These are phyloP conservation scores for Pogonomyrmex barbatus DNA, from an alignment of 1,140 invertebrate species.

Conservation along the genomic window DNA sequence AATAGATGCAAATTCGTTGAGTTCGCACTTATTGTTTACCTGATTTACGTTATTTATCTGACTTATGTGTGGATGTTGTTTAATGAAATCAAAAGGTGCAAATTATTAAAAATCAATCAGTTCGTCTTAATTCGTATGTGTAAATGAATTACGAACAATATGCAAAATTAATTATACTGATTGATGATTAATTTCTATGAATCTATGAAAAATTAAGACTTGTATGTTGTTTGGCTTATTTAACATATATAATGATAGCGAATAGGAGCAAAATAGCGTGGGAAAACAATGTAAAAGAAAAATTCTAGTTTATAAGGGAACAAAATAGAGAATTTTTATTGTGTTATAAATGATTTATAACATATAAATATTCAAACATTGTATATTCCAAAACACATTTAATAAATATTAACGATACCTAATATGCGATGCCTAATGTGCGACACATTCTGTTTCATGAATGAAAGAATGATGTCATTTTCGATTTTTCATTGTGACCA, in stretches of 20 bases:
- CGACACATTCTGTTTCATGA: neutral
- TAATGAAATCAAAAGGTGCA: too few relatives aligned
- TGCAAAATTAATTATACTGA: too few relatives aligned
- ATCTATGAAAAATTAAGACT: too few relatives aligned
- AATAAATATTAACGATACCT: neutral
- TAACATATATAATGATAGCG: neutral
- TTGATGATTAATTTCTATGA: too few relatives aligned
- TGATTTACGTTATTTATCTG: too few relatives aligned
- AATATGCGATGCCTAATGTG: neutral
- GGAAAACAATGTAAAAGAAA: neutral
- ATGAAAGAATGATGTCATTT: neutral
- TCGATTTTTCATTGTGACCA: neutral
- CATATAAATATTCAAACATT: constrained; percentile 2
- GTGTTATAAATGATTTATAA: constrained; percentile 17
- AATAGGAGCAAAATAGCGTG: neutral
- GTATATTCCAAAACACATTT: constrained; percentile 13
- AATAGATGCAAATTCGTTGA: too few relatives aligned
- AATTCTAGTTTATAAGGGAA: constrained; percentile 17
- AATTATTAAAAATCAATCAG: too few relatives aligned
- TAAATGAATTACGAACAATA: too few relatives aligned
- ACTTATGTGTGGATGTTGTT: too few relatives aligned
- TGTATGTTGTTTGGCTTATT: too few relatives aligned
- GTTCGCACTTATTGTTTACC: too few relatives aligned
- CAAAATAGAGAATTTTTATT: constrained; percentile 30
- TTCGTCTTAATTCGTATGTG: too few relatives aligned